phyloP scores from a whole-genome alignment of 1,140 invertebrate species.

The Drosophila pruinosa region DNA sequence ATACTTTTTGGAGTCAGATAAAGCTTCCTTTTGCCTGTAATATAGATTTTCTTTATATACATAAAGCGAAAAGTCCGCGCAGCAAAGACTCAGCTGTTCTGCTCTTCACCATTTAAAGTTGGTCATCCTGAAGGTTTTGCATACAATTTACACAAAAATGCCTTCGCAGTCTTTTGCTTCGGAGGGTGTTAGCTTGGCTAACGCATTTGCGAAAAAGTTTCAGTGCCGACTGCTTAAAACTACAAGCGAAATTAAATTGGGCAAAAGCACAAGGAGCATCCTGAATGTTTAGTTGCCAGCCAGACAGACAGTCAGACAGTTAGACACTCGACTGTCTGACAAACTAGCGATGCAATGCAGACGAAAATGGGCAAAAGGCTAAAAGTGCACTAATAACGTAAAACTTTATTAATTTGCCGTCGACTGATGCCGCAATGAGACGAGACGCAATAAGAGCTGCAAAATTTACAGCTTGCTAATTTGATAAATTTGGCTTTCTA shows the following conservation, averaged over 20 bases:
- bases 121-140: slow-evolving; percentile 40
- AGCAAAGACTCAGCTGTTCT: no score
- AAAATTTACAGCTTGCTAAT: slow-evolving; percentile 73
- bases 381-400: slow-evolving; percentile 59
- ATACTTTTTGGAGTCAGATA: no score
- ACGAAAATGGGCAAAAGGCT: background rate
- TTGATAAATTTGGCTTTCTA: slow-evolving; percentile 74
- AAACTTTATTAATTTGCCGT: slow-evolving; percentile 75
- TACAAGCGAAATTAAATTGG: slow-evolving; percentile 49
- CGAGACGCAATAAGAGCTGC: slow-evolving; percentile 41
- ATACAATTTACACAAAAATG: slow-evolving; percentile 56
- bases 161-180: no score
- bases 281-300: background rate
- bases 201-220: slow-evolving; percentile 48
- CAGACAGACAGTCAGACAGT: background rate
- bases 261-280: slow-evolving; percentile 15
- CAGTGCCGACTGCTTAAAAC: slow-evolving; percentile 34
- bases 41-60: no score
- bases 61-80: no score
- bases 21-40: no score
- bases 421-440: slow-evolving; percentile 3
- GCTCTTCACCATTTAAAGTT: slow-evolving; percentile 51
- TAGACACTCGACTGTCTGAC: background rate
- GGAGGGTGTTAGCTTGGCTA: slow-evolving; percentile 45
- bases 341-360: background rate